Percentiles rank a stretch among this genome's conserved stretches.
phyloP scores from a whole-genome alignment of 2,797 vertebrate species.

The Coregonus ussuriensis region DNA sequence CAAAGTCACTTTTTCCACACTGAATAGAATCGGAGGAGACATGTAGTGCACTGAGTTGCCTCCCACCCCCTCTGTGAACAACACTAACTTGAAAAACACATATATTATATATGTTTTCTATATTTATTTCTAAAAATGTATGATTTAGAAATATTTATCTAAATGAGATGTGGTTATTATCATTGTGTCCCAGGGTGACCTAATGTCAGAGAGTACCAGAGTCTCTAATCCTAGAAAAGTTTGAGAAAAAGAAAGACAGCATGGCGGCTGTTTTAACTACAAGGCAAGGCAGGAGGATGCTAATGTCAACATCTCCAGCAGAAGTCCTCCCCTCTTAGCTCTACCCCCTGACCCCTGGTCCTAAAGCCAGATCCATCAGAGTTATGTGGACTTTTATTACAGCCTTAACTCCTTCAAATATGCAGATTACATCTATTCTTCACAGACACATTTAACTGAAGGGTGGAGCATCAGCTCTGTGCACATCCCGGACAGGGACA shows the following conservation, averaged over 20 bases:
- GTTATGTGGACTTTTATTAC: constrained; percentile 30
- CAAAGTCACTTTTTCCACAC: constrained; percentile 12
- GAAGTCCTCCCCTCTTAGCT: constrained; percentile 33
- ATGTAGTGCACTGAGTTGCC: no score
- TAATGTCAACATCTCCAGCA: constrained; percentile 27
- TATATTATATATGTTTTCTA: neutral
- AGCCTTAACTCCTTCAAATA: constrained; percentile 31
- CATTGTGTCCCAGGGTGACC: neutral
- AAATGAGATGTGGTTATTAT: neutral
- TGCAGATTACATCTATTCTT: constrained; percentile 37
- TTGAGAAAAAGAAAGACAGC: neutral
- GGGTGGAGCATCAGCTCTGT: constrained; percentile 18
- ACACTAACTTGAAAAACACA: no score
- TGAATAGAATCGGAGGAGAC: neutral
- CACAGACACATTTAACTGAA: constrained; percentile 18
- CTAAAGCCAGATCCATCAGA: constrained; percentile 36
- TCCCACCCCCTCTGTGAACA: no score
- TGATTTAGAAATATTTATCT: constrained; percentile 1
- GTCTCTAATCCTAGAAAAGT: constrained; percentile 17
- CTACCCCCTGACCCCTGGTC: constrained; percentile 39
- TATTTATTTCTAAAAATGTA: no score
- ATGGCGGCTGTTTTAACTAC: constrained; percentile 15
- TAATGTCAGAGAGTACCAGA: constrained; percentile 14
- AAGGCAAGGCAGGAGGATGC: constrained; percentile 15
- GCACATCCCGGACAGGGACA: constrained; percentile 23